These are phyloP conservation scores for Virgularia gustaviana DNA, from an alignment of 92 coral and sea anemone species.

Conservation along the genomic window DNA sequence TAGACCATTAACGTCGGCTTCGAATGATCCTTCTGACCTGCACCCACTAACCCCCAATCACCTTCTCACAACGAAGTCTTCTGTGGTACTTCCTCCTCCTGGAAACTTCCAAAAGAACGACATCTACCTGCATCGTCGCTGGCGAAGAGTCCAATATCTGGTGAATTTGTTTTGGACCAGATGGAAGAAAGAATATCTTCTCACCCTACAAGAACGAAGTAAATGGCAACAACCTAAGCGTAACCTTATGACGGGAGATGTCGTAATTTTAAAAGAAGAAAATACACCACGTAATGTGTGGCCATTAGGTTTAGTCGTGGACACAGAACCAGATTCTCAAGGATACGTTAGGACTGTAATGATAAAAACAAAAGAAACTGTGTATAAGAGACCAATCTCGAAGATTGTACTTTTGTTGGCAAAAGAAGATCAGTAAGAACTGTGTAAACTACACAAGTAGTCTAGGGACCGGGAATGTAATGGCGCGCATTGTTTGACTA, in stretches of 20 bases:
- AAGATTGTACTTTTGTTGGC: constrained; percentile 31
- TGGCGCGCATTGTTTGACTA: no score
- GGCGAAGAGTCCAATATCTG: constrained; percentile 48
- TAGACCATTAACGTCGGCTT: constrained; percentile 34
- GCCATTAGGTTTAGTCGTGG: constrained; percentile 18
- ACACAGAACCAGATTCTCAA: constrained; percentile 26
- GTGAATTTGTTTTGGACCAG: constrained; percentile 39
- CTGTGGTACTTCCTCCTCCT: constrained; percentile 54
- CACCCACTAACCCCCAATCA: constrained; percentile 55
- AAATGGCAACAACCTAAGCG: constrained; percentile 22
- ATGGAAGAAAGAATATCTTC: constrained; percentile 43
- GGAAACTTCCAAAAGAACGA: constrained; percentile 47
- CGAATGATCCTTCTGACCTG: constrained; percentile 47
- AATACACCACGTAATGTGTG: constrained; percentile 23
- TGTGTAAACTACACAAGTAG: constrained; percentile 18
- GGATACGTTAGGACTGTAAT: constrained; percentile 17
- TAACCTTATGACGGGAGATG: constrained; percentile 8
- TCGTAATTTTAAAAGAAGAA: constrained; percentile 22
- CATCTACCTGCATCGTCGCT: constrained; percentile 45
- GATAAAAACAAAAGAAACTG: constrained; percentile 15
- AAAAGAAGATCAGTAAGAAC: constrained; percentile 18
- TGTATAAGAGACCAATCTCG: constrained; percentile 24
- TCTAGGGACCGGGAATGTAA: constrained; percentile 30
- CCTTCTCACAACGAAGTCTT: constrained; percentile 45
- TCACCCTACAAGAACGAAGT: constrained; percentile 37